Evolutionary conservation across 2,888 invertebrate species (phyloP), one percentile per base, ranked within the genome.

Genomic region (Tholera decimalis): DNA sequence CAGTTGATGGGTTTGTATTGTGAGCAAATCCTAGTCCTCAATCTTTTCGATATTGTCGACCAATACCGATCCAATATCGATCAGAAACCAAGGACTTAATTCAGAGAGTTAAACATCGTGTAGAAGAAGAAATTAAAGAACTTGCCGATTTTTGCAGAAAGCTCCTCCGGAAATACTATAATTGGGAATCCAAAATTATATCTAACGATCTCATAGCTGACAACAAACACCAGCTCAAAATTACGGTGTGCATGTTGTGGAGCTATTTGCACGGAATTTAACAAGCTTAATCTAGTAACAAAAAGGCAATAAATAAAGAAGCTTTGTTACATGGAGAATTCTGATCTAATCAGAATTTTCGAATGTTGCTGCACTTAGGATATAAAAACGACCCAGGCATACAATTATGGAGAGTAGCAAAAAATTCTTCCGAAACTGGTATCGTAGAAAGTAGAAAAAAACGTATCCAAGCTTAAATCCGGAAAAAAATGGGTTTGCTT

Each of bases 91-190:
- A 15, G 9, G 8, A 46, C 7, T 26, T 26, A 26, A 26, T 35
- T 15, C 15, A 13, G 4, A 15, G 5, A 35, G 35, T 4, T 2
- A 37, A 37, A 37, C 15, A 37, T 26, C 46, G 46, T 9, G 47
- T 49, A 3, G 7, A 49, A 49, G 18, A 49, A 49, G 47, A 49
- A 49, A 49, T 49, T 1, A 49, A 30, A 5, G 3, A 20, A 0
- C 47, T 49, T 49, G 28, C 47, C 28, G 28, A 49, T 30, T 49
- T 49, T 30, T 49, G 47, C 47, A 1, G 47, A 49, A 49, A 49
- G 30, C 18, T 49, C 47, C 4, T 30, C 47, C 0, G 28, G 47
- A 49, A 5, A 49, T 7, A 30, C 49, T 13, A 7, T 49, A 3
- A 33, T 49, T 49, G 30, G 18, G 0, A 20, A 20, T 13, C 9